phyloP scores from a whole-genome alignment of 2,113 vertebrate genomes.

The Melanocharis versteri region DNA sequence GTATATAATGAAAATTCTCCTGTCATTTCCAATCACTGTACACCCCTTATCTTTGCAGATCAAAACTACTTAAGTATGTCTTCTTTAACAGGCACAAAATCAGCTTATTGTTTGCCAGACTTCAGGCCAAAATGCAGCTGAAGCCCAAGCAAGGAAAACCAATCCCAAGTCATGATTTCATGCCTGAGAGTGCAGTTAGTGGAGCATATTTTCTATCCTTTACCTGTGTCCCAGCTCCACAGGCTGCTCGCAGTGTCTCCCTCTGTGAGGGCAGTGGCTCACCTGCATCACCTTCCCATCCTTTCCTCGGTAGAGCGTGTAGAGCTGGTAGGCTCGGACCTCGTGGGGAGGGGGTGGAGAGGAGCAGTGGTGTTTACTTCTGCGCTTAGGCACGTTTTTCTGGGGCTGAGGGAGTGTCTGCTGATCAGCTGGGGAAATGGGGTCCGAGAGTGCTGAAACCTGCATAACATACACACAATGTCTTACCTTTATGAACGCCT shows the following conservation, averaged over 20 bases:
- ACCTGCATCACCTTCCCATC: conserved; percentile 98
- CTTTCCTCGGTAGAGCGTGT: conserved; percentile 90
- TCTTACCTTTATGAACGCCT: neutral
- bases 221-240: neutral
- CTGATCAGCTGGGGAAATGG: conserved; percentile 79
- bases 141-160: neutral
- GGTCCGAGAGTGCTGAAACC: conserved; percentile 85
- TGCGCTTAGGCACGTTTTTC: conserved; percentile 64
- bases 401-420: conserved; percentile 64
- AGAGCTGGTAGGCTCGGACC: conserved; percentile 93
- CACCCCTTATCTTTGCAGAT: neutral
- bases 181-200: neutral
- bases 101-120: neutral
- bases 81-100: neutral
- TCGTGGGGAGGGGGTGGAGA: conserved; percentile 83
- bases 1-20: neutral
- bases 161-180: neutral
- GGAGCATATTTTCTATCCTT: rapidly evolving
- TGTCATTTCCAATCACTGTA: neutral
- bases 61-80: neutral
- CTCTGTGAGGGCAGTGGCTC: neutral
- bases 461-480: neutral
- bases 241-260: neutral
- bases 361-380: conserved; percentile 69
- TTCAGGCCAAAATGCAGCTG: neutral